Evolutionary conservation across 2,113 vertebrate genomes (phyloP).

Genomic region (Tragelaphus scriptus): DNA sequence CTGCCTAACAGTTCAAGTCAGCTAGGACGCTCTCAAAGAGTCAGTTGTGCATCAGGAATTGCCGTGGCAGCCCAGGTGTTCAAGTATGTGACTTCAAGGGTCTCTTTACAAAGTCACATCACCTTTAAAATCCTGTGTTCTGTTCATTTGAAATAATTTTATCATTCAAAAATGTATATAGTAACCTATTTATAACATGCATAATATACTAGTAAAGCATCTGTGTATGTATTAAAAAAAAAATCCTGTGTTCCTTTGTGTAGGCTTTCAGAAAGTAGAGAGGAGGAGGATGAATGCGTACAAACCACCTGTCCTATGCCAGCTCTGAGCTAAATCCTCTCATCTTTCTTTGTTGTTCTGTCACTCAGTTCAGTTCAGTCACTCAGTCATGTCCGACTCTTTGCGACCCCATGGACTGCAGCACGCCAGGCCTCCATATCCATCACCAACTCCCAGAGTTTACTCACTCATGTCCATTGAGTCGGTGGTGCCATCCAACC

Average conservation of each 20-base stretch:
- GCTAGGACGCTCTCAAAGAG: background rate
- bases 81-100: background rate
- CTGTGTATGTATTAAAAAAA: background rate
- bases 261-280: background rate
- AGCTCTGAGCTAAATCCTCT: background rate
- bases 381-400: rapidly evolving
- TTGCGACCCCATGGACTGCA: background rate
- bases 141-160: background rate
- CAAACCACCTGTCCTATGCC: background rate
- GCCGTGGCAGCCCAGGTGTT: background rate
- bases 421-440: background rate
- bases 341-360: background rate
- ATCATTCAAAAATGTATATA: background rate
- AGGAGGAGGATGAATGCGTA: background rate
- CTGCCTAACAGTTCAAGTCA: background rate
- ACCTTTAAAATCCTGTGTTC: background rate
- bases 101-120: background rate
- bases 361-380: background rate
- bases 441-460: background rate
- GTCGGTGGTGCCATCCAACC: background rate
- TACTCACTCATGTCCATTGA: background rate
- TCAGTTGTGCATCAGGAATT: background rate
- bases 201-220: background rate
- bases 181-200: background rate
- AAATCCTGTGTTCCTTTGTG: background rate